Conservation (phyloP, 2,113 vertebrate genomes). For the Nycticorax nycticorax region DNA sequence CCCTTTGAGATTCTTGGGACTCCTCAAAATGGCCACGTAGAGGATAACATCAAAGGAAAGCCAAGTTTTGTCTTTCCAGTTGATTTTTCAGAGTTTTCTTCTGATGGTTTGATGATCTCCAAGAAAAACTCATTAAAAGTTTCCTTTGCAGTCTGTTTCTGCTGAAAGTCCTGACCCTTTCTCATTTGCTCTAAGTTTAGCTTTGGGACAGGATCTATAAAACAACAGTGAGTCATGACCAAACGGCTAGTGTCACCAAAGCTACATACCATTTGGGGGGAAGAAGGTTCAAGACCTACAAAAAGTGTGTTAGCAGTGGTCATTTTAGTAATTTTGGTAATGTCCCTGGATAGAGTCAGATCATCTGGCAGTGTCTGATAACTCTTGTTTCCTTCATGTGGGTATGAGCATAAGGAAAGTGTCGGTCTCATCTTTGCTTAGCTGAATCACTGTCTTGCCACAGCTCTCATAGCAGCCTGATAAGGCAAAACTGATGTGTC, state of each 20-base stretch:
- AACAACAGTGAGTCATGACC: neutral
- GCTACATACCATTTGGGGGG: too few relatives aligned
- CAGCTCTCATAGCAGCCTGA: neutral
- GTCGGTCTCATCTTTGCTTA: neutral
- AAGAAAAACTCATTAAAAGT: slow-evolving; percentile 15
- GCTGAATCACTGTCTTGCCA: neutral
- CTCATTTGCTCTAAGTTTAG: slow-evolving; percentile 3
- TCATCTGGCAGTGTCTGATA: neutral
- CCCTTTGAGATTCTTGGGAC: neutral
- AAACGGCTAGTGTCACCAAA: neutral
- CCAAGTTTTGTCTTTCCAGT: neutral
- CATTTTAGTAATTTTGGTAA: neutral
- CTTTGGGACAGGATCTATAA: neutral
- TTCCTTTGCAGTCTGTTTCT: neutral
- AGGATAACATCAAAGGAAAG: neutral
- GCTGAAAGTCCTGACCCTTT: slow-evolving; percentile 5
- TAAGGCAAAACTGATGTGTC: neutral
- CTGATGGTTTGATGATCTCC: neutral
- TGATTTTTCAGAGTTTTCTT: neutral
- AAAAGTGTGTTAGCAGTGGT: neutral
- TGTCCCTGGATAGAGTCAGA: neutral
- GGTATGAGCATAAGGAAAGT: neutral
- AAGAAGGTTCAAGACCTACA: neutral
- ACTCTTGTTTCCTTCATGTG: neutral
- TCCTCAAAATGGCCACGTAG: neutral